Evolutionary conservation across 1,140 invertebrate genomes (phyloP).

Genomic region (Maconellicoccus hirsutus): DNA sequence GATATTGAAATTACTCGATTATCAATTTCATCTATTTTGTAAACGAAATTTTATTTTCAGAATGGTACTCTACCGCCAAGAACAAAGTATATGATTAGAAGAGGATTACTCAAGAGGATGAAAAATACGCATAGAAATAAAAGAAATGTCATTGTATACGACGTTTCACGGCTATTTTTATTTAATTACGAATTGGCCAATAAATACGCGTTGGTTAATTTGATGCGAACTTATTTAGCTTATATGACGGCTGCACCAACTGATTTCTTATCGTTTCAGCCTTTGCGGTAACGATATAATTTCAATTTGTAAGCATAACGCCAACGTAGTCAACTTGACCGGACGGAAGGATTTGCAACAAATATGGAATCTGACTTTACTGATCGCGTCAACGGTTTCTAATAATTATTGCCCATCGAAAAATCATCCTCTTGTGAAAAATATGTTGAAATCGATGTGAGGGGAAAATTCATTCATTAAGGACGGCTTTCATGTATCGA

Average conservation of each 20-base stretch:
- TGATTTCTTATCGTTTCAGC: not conserved
- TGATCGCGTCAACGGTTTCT: constrained; percentile 34
- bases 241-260: no score
- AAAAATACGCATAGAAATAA: constrained; percentile 14
- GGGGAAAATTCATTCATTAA: constrained; percentile 33
- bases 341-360: constrained; percentile 72
- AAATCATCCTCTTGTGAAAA: constrained; percentile 67
- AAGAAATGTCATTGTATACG: constrained; percentile 59
- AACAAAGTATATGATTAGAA: constrained; percentile 1
- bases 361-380: constrained; percentile 62
- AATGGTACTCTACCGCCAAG: not conserved
- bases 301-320: constrained; percentile 70
- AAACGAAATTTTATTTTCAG: constrained; percentile 6
- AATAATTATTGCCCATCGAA: constrained; percentile 60
- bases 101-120: not conserved
- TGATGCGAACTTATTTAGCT: no score
- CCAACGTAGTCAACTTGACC: constrained; percentile 53
- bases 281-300: constrained; percentile 38
- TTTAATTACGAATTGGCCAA: constrained; percentile 66
- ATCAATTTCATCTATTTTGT: not conserved
- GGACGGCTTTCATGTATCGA: not conserved
- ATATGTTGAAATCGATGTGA: constrained; percentile 72
- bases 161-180: constrained; percentile 61
- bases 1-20: no score
- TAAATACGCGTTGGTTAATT: constrained; percentile 58